A percentile compares a stretch with the other conserved stretches of the same genome.
phyloP scores from a whole-genome alignment of 1,140 invertebrate species.

The Eumaeus atala region DNA sequence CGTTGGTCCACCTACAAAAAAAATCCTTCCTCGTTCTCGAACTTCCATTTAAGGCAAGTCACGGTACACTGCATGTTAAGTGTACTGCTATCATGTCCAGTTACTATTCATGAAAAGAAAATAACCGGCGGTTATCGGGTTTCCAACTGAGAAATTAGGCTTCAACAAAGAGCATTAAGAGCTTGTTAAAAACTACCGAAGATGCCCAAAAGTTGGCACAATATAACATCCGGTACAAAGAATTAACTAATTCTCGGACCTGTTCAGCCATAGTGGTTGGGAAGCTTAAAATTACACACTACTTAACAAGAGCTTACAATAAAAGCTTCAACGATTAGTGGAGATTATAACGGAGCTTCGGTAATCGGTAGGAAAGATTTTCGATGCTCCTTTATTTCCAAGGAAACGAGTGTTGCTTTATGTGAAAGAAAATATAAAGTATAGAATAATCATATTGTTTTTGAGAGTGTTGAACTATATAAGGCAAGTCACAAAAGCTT shows the following conservation, averaged over 20 bases:
- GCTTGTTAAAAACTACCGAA: slow-evolving; percentile 2
- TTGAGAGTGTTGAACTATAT: too few relatives aligned
- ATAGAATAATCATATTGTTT: too few relatives aligned
- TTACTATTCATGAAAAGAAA: too few relatives aligned
- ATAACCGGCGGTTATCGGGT: not conserved
- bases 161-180: not conserved
- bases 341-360: slow-evolving; percentile 5
- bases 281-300: slow-evolving; percentile 4
- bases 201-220: not conserved
- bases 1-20: too few relatives aligned
- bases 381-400: too few relatives aligned
- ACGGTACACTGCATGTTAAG: too few relatives aligned
- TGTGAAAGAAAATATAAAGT: too few relatives aligned
- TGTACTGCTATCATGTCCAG: too few relatives aligned
- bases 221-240: slow-evolving; percentile 7
- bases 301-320: slow-evolving; percentile 6
- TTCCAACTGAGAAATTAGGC: not conserved
- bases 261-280: not conserved
- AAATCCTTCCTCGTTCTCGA: too few relatives aligned
- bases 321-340: slow-evolving; percentile 7
- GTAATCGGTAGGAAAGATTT: not conserved
- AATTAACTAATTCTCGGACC: not conserved
- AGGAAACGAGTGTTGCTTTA: too few relatives aligned
- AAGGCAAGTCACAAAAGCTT: too few relatives aligned
- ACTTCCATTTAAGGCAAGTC: too few relatives aligned